Base-by-base conservation (phyloP, 37 sponge, comb jelly and placozoan genomes). In the Dysidea cf. avara region DNA sequence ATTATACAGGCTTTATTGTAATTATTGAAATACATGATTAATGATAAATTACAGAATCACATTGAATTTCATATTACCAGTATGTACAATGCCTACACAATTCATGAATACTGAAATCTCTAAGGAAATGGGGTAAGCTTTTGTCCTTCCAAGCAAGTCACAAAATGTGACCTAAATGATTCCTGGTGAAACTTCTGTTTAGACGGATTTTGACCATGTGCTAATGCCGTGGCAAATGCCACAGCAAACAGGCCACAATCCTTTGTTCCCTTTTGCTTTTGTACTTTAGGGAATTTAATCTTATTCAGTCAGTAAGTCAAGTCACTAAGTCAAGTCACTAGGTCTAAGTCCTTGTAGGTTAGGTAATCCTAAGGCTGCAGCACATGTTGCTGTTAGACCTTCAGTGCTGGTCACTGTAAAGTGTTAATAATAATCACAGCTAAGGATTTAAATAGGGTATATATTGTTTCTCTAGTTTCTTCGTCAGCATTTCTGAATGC, bases 191-290 rank as follows among this genome's bases (percentile, higher is more conserved):
- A 71, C 26, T 21, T 71, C 56, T 22, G 0, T 60, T 43, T 43
- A 9, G 61, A 6, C 37, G 31, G 18, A 43, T 54, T 37, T 36
- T 16, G 38, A 31, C 71, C 71, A 71, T 30, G 37, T 32, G 43
- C 71, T 30, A 35, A 24, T 16, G n/a, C n/a, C n/a, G n/a, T n/a
- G n/a, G n/a, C n/a, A n/a, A n/a, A n/a, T n/a, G 71, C 71, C 37
- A 53, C 30, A 30, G 71, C 71, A 54, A 71, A 71, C 5, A 71
- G 20, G 7, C 71, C 71, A 51, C 71, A 71, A 21, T 71, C 71
- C 12, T 71, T 56, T 30, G 39, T 32, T 5, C 71, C 56, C 17
- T 5, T 30, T 35, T 71, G 71, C 57, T 71, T 53, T 32, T 35
- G 39, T 43, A 53, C 34, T 54, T 71, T 32, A 24, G 30, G 2